Evolutionary conservation across 2,888 invertebrate genomes (phyloP), one percentile per base, ranked within the genome.

Genomic region (Coenonympha arcania): DNA sequence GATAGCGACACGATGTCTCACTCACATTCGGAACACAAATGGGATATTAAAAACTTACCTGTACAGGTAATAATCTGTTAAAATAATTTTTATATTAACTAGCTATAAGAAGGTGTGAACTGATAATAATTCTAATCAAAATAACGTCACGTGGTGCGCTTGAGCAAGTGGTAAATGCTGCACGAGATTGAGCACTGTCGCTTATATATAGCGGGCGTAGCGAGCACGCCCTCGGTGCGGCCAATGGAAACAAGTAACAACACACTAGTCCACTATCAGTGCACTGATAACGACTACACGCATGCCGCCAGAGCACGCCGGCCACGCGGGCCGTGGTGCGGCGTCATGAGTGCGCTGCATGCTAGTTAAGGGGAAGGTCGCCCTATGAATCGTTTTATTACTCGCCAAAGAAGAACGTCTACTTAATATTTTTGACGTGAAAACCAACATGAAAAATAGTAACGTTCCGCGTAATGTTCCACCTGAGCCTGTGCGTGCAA

Each of bases 141-240:
- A 55, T 53, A 61, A 58, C 57, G 66, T 64, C 66, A 68, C 67
- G 66, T 64, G 68, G 63, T 64, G 53, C 62, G 57, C 57, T 55
- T 55, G 67, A 66, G 69, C 69, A 65, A 65, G 63, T 53, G 69
- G 66, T 63, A 53, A 71, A 67, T 76, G 78, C 71, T 71, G 57
- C 45, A 48, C 48, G 47, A 56, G 40, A 48, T 57, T 52, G 49
- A 57, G 57, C 60, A 56, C 54, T 55, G 62, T 59, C 56, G 59
- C 62, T 74, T 82, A 63, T 81, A 79, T 61, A 60, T 36, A 36
- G 62, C 71, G 61, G 76, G 75, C 70, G 69, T 68, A 60, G 68
- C 69, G 64, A 62, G 68, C 85, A 84, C 83, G 74, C 84, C 85
- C 79, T 76, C 82, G 56, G 51, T 62, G 59, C 71, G 64, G 51